Evolutionary conservation across 2,888 invertebrate species (phyloP).

Genomic region (Agonopterix subpropinquella): DNA sequence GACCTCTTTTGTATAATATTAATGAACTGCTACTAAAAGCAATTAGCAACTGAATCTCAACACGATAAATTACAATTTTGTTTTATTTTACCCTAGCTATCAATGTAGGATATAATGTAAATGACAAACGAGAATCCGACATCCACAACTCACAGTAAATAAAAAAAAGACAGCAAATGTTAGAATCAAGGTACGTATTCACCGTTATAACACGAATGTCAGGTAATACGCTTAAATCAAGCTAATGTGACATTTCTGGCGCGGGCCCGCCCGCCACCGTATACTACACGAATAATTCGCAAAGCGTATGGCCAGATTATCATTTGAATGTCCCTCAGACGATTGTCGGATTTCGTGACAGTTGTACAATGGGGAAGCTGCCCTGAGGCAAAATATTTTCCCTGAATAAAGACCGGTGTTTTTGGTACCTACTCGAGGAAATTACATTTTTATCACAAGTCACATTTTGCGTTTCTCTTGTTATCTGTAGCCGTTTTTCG

Average conservation of each 20-base stretch:
- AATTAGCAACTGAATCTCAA: too few species aligned
- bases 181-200: neutral
- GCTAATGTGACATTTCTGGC: conserved; percentile 63
- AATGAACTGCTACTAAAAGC: too few species aligned
- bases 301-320: conserved; percentile 69
- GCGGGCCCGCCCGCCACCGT: conserved; percentile 32
- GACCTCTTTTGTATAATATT: too few species aligned
- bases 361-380: conserved; percentile 54
- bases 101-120: too few species aligned
- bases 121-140: too few species aligned
- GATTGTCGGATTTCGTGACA: conserved; percentile 66
- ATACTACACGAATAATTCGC: conserved; percentile 46
- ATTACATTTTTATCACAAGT: conserved; percentile 59
- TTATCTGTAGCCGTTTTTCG: conserved; percentile 32
- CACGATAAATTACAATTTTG: too few species aligned
- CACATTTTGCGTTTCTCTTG: conserved; percentile 36
- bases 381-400: conserved; percentile 54
- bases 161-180: neutral
- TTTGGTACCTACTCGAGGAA: conserved; percentile 40
- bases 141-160: too few species aligned
- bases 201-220: conserved; percentile 21
- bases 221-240: conserved; percentile 66
- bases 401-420: conserved; percentile 47
- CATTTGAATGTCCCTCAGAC: conserved; percentile 71
- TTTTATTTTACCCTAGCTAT: too few species aligned